These are phyloP conservation scores for Ophthalmolycus amberensis DNA, from an alignment of 2,113 vertebrate species.

Conservation along the genomic window DNA sequence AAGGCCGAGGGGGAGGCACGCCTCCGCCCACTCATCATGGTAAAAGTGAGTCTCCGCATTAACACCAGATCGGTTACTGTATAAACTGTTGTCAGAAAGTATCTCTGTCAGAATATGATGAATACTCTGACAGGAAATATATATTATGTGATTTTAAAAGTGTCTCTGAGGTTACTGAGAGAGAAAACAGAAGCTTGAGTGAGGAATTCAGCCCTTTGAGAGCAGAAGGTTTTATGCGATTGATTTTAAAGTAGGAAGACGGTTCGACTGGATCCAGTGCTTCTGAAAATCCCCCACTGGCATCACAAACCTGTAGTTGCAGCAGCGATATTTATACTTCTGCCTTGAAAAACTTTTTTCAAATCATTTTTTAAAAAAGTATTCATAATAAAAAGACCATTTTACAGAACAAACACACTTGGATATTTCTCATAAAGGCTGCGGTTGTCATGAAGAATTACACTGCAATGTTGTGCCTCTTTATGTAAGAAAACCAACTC, in stretches of 20 bases:
- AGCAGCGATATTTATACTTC: constrained; percentile 44
- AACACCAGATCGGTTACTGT: not conserved
- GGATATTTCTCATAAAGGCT: not conserved
- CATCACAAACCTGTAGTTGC: constrained; percentile 30
- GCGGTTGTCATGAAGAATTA: constrained; percentile 16
- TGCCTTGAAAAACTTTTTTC: constrained; percentile 18
- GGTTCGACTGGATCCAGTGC: constrained; percentile 42
- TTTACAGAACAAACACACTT: not conserved
- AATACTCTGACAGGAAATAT: constrained; percentile 1
- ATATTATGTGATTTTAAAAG: constrained; percentile 36
- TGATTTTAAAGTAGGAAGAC: constrained; percentile 72
- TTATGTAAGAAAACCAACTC: not conserved
- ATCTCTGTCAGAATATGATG: constrained; percentile 3
- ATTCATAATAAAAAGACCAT: not conserved
- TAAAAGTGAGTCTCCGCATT: not conserved
- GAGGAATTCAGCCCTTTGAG: constrained; percentile 49
- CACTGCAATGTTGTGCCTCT: not conserved
- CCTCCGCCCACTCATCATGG: not conserved
- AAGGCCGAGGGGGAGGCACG: not conserved
- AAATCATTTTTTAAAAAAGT: not conserved
- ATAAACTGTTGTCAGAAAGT: constrained; percentile 21
- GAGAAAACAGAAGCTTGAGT: constrained; percentile 24
- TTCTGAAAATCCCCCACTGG: constrained; percentile 40
- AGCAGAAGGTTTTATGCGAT: constrained; percentile 52
- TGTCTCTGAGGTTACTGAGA: constrained; percentile 38